Base-by-base conservation (phyloP, 2,113 vertebrate genomes). In the Sphyrna mokarran region DNA sequence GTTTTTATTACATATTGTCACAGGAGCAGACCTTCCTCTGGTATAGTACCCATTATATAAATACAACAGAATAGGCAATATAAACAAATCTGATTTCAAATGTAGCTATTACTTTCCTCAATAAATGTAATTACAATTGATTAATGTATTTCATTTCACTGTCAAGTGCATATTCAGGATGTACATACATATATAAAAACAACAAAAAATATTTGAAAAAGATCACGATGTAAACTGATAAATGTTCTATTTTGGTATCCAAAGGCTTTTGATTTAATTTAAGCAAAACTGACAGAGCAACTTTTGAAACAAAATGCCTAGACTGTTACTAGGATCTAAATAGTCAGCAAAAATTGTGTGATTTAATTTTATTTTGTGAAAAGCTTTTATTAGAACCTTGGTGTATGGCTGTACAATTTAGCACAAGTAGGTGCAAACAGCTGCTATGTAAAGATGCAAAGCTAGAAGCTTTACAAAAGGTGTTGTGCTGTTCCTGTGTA, bases 371-470 rank as follows among this genome's bases (percentile, higher is more conserved):
- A 37, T 83, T 83, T 83, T 83, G 78, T n/a, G 37, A 33, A 83
- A 83, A 37, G 63, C 96, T 96, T 96, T 96, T 96, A 97, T 97
- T 96, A 97, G 97, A 97, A 96, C 96, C 96, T 96, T 97, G 96
- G 96, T 96, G 96, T 96, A 91, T 96, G 97, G 94, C 76, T 96
- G 95, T 91, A 95, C 95, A 96, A 97, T 96, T 89, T 93, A 96
- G 94, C 96, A 91, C 95, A 96, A 95, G 95, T 96, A 97, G 96
- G 96, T 97, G 96, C 95, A 96, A 96, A 96, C n/a, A 96, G 95
- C 96, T 96, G 96, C 96, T 96, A 68, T 85, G 96, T 54, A 11
- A n/a, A 86, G 43, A 83, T 37, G n/a, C n/a, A 37, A 83, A 16
- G 14, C 78, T 40, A 83, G 6, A 83, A 18, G n/a, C 14, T 37